Base-by-base conservation (phyloP, 2,888 invertebrate genomes). In the Orchestes rusci region DNA sequence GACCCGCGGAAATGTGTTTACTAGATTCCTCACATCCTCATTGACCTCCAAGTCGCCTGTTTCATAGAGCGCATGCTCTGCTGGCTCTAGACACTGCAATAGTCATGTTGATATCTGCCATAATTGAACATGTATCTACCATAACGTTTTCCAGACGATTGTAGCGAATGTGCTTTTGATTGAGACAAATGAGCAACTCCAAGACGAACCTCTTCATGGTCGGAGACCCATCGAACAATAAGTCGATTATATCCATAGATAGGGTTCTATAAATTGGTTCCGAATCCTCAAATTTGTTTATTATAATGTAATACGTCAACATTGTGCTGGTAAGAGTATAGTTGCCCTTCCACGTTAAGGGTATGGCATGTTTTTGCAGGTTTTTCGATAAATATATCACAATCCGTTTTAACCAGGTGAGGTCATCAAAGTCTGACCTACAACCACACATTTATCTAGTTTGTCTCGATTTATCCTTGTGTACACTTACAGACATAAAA, bases 401-500 rank as follows among this genome's bases (percentile, higher is more conserved):
- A 16, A 58, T 51, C 3, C 23, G 43, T 48, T 56, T 58, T n/a
- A 57, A 38, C 48, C 53, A 53, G 4, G 46, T 41, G 3, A 57
- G 32, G 38, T 58, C 53, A 3, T 53, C 51, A 19, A 50, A 58
- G 28, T 50, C n/a, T n/a, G n/a, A n/a, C n/a, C n/a, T n/a, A n/a
- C n/a, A n/a, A n/a, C n/a, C n/a, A n/a, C n/a, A n/a, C n/a, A n/a
- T n/a, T n/a, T n/a, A n/a, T n/a, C n/a, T n/a, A n/a, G n/a, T n/a
- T n/a, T n/a, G n/a, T n/a, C n/a, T n/a, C n/a, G n/a, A n/a, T n/a
- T n/a, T n/a, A n/a, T n/a, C n/a, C n/a, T n/a, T n/a, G n/a, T n/a
- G n/a, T n/a, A n/a, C 37, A 57, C 56, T 57, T 49, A 61, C 61
- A 51, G 56, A 33, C 51, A 48, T 10, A 62, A 48, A 20, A 65